These are phyloP conservation scores for Lycocorax pyrrhopterus DNA, from an alignment of 2,113 vertebrate species.

Conservation along the genomic window DNA sequence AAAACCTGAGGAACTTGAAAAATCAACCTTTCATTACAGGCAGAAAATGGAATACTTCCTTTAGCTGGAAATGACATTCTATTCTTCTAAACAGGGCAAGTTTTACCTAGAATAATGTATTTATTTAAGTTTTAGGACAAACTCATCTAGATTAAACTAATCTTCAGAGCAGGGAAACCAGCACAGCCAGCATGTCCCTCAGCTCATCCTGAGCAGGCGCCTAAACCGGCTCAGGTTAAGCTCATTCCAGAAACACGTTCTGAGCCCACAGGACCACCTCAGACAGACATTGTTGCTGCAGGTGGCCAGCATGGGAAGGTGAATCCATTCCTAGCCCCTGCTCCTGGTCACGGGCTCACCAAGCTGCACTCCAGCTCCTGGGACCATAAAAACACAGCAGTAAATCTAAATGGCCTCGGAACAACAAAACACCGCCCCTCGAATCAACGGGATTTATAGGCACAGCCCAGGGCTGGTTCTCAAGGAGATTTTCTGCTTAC, in stretches of 20 bases:
- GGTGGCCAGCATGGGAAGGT: fast-evolving
- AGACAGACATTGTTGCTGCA: neutral
- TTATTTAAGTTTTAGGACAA: neutral
- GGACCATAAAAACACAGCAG: neutral
- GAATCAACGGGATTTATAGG: fast-evolving
- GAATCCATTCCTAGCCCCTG: neutral
- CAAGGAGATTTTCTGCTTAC: neutral
- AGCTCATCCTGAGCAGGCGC: fast-evolving
- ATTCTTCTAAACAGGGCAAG: neutral
- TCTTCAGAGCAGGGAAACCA: neutral
- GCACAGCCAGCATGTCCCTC: neutral
- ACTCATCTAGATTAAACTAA: neutral
- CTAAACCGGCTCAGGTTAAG: neutral
- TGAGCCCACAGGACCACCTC: neutral
- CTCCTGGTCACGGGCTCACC: neutral
- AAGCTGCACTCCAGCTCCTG: neutral
- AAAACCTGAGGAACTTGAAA: neutral
- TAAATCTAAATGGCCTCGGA: neutral
- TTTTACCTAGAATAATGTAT: neutral
- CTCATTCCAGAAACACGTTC: fast-evolving
- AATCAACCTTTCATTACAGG: neutral
- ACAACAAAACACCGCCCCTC: neutral
- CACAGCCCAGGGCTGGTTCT: neutral
- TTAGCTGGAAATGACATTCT: neutral
- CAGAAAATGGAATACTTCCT: neutral